Evolutionary conservation across 2,113 vertebrate species (phyloP).

Genomic region (Atrichornis clamosus): DNA sequence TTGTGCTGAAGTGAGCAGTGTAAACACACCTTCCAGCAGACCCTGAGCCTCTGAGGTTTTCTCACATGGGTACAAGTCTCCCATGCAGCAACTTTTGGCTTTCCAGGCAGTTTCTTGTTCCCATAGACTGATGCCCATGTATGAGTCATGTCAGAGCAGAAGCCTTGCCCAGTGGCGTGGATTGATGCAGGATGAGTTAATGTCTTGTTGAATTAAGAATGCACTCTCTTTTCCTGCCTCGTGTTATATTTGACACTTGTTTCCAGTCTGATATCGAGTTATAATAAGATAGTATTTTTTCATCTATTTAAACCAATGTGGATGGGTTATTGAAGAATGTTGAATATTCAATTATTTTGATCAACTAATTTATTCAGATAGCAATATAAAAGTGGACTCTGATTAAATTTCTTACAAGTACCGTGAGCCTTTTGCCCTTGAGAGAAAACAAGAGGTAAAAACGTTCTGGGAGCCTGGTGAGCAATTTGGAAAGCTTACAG

Average conservation of each 20-base stretch:
- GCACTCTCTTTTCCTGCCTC: neutral
- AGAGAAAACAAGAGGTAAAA: neutral
- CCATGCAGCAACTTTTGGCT: neutral
- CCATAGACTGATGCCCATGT: neutral
- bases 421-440: neutral
- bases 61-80: neutral
- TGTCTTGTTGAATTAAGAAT: neutral
- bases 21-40: neutral
- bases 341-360: neutral
- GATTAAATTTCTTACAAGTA: neutral
- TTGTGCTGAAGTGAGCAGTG: neutral
- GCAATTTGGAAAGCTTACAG: neutral
- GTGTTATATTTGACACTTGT: neutral
- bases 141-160: neutral
- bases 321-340: neutral
- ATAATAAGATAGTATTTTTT: neutral
- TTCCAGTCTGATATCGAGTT: neutral
- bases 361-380: neutral
- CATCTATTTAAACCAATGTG: neutral
- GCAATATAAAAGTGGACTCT: neutral
- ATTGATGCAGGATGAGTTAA: neutral
- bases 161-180: neutral
- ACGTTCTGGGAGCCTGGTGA: neutral
- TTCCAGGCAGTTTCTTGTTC: neutral
- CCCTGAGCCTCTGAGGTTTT: neutral